These are phyloP conservation scores for Callospermophilus lateralis DNA, from an alignment of 2,113 vertebrate genomes.

Conservation along the genomic window DNA sequence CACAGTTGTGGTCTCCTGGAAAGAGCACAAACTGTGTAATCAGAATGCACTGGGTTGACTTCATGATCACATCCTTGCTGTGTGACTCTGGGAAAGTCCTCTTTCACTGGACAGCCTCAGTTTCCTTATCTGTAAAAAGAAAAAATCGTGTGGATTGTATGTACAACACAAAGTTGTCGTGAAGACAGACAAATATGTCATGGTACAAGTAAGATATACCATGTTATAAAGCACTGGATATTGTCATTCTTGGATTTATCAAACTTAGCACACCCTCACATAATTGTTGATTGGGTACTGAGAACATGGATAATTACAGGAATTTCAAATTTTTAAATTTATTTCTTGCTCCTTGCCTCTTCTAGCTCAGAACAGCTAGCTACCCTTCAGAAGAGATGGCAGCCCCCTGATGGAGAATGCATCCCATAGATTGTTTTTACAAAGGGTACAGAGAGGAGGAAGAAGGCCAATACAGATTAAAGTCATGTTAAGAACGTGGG, in stretches of 20 bases:
- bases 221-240: background rate
- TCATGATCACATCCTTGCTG: background rate
- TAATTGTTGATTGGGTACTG: background rate
- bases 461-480: background rate
- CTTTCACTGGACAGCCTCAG: background rate
- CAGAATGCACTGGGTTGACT: background rate
- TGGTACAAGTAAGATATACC: background rate
- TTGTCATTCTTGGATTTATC: background rate
- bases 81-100: background rate
- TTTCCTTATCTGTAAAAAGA: background rate
- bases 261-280: background rate
- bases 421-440: background rate
- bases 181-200: background rate
- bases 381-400: background rate
- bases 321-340: background rate
- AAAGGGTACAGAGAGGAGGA: too few species aligned
- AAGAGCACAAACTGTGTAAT: accelerated
- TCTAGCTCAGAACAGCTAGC: background rate
- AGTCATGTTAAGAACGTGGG: accelerated
- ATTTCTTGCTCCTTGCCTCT: background rate
- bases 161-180: background rate
- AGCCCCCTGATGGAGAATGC: background rate
- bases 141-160: background rate
- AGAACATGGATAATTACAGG: background rate
- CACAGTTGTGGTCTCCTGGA: too few species aligned